A percentile compares a stretch with the other conserved stretches of the same genome.
Evolutionary conservation across 2,888 invertebrate genomes (phyloP).

Genomic region (Lithosia quadra): DNA sequence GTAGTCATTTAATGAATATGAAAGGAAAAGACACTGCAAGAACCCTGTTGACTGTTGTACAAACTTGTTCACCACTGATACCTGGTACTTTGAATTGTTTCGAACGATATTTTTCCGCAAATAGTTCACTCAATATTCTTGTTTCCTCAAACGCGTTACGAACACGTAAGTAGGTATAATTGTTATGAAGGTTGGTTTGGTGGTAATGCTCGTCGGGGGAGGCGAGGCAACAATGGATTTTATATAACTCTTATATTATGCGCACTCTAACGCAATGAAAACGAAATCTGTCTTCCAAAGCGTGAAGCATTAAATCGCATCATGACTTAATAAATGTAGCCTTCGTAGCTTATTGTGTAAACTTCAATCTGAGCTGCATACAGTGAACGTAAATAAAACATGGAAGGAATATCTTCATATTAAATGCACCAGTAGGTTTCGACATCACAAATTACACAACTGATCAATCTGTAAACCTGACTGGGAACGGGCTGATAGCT

Average conservation of each 20-base stretch:
- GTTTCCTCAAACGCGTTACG: slow-evolving; percentile 41
- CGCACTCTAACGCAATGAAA: slow-evolving; percentile 62
- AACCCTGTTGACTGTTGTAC: too few relatives aligned
- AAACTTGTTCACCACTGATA: neutral
- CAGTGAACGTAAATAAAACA: neutral
- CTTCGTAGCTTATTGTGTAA: slow-evolving; percentile 57
- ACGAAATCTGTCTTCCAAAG: slow-evolving; percentile 67
- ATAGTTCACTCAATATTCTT: slow-evolving; percentile 39
- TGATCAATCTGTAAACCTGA: neutral
- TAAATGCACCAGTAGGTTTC: neutral
- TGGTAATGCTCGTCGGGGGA: slow-evolving; percentile 43
- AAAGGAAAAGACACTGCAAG: neutral
- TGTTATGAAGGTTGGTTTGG: slow-evolving; percentile 62
- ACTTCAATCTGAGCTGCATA: slow-evolving; percentile 34
- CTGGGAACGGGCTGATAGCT: too few relatives aligned
- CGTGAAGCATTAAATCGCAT: slow-evolving; percentile 67
- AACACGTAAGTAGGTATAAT: slow-evolving; percentile 51
- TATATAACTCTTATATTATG: slow-evolving; percentile 71
- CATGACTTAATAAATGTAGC: slow-evolving; percentile 61
- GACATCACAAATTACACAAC: neutral
- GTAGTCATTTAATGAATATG: neutral
- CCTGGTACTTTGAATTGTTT: slow-evolving; percentile 14
- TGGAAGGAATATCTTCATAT: neutral
- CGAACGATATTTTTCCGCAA: neutral
- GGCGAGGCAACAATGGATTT: slow-evolving; percentile 68